Base-by-base conservation (phyloP, 2,888 invertebrate genomes). In the Mesochorus sp. region DNA sequence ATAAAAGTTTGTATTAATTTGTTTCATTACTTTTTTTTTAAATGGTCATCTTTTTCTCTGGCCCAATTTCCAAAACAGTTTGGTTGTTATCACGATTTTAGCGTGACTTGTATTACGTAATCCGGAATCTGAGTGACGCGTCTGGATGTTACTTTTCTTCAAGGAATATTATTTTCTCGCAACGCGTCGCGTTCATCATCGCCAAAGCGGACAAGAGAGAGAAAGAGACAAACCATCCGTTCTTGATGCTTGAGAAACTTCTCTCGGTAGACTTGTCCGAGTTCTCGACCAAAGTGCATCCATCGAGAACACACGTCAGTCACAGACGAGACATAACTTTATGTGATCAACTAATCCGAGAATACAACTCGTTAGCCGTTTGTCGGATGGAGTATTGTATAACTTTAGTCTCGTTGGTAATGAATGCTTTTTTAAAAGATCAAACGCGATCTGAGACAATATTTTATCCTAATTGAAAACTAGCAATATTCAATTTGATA, bases 301-400 rank as follows among this genome's bases (percentile, higher is more conserved):
- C 57, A 66, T 74, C 59, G 59, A 12, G 62, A 28, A 62, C 34
- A 28, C 57, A 21, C 34, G 72, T 73, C 72, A 73, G 47, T 73
- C 64, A 64, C 55, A 26, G 53, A 57, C 34, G 37, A 37, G 37
- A 57, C 17, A 42, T 73, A 57, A 74, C 66, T 74, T 59, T 51
- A 59, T 39, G 57, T 51, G 59, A 59, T 49, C 73, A 66, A 74
- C 66, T 66, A 66, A 74, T 51, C 73, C 73, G 66, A 66, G 73
- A 74, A 49, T 57, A 51, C 66, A 49, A 74, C 66, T 74, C 73
- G 66, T 74, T 67, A 72, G 62, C 47, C 47, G 55, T 59, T 66
- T 59, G 66, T 59, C 39, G 59, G 51, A 59, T 21, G 24, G n/a
- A 42, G 8, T 17, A 17, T 39, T 71, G 37, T 59, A 28, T 51